phyloP scores from a whole-genome alignment of 2,797 vertebrate genomes.

The Eremophila alpestris region DNA sequence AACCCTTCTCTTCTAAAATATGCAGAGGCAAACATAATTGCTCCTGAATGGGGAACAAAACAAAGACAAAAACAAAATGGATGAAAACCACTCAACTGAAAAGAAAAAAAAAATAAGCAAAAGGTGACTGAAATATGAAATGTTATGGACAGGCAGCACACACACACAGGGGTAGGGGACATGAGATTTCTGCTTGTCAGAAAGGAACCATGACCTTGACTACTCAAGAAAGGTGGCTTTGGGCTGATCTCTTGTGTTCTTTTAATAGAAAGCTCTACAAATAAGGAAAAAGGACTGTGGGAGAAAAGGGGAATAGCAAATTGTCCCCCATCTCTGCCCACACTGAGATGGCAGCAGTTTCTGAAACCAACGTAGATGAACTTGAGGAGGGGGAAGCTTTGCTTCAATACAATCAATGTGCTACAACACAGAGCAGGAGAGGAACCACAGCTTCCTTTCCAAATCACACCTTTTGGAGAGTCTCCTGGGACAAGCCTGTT shows the following conservation, averaged over 20 bases:
- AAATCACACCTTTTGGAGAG: background rate
- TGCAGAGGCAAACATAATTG: slow-evolving; percentile 97
- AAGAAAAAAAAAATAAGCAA: slow-evolving; percentile 55
- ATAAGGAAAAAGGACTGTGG: background rate
- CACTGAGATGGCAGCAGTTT: background rate
- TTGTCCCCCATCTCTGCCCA: background rate
- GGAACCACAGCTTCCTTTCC: background rate
- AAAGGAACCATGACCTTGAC: background rate
- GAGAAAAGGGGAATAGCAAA: background rate
- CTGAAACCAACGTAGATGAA: background rate
- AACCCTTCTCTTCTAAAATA: slow-evolving; percentile 96
- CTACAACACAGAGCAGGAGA: background rate
- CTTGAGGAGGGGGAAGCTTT: background rate
- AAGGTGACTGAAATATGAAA: slow-evolving; percentile 34
- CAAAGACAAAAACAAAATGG: slow-evolving; percentile 75
- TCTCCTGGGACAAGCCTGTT: background rate
- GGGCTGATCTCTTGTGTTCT: slow-evolving; percentile 13
- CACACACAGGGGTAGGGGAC: background rate
- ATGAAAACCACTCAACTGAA: slow-evolving; percentile 69
- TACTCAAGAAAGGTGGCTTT: background rate
- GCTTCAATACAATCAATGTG: background rate
- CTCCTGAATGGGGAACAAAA: slow-evolving; percentile 83
- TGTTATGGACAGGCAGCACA: slow-evolving; percentile 12
- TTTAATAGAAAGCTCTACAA: background rate
- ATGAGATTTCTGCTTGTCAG: background rate